phyloP scores from a whole-genome alignment of 2,113 vertebrate species.

The Neodontobutis hainanensis region DNA sequence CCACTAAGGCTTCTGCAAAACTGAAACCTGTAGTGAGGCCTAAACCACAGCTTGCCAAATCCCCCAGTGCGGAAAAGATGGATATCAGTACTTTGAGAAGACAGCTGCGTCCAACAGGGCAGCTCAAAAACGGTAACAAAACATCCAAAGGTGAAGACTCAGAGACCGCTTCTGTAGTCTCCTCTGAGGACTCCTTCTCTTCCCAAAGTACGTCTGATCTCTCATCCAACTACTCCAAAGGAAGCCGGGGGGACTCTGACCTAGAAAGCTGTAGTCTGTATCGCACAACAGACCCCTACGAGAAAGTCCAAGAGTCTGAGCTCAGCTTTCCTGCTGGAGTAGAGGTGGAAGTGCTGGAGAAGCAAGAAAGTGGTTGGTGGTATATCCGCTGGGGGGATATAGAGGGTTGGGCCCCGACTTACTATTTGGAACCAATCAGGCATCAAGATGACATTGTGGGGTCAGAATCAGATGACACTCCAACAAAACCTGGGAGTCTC shows the following conservation, averaged over 20 bases:
- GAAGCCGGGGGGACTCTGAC: constrained; percentile 85
- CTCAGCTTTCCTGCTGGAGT: constrained; percentile 92
- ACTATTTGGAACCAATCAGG: constrained; percentile 85
- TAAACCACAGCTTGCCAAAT: constrained; percentile 90
- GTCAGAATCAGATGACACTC: constrained; percentile 79
- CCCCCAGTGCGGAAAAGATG: constrained; percentile 93
- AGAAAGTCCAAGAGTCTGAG: constrained; percentile 94
- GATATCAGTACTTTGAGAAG: constrained; percentile 95
- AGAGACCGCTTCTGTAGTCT: constrained; percentile 85
- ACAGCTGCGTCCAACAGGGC: constrained; percentile 91
- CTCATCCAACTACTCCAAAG: constrained; percentile 83
- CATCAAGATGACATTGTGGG: constrained; percentile 77
- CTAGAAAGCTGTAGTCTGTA: constrained; percentile 79
- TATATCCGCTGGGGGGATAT: constrained; percentile 86
- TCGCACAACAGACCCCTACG: constrained; percentile 89
- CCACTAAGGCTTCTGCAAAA: constrained; percentile 81
- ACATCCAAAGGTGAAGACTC: constrained; percentile 90
- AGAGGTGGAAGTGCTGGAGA: constrained; percentile 94
- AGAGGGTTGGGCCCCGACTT: constrained; percentile 97
- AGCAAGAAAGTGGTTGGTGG: constrained; percentile 97
- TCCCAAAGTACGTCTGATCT: constrained; percentile 89
- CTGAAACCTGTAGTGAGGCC: constrained; percentile 93
- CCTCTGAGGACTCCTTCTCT: constrained; percentile 86
- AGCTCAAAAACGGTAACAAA: constrained; percentile 88
- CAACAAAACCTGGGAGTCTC: constrained; percentile 81